Base-by-base conservation (phyloP, 2,113 vertebrate species). In the Sander lucioperca region DNA sequence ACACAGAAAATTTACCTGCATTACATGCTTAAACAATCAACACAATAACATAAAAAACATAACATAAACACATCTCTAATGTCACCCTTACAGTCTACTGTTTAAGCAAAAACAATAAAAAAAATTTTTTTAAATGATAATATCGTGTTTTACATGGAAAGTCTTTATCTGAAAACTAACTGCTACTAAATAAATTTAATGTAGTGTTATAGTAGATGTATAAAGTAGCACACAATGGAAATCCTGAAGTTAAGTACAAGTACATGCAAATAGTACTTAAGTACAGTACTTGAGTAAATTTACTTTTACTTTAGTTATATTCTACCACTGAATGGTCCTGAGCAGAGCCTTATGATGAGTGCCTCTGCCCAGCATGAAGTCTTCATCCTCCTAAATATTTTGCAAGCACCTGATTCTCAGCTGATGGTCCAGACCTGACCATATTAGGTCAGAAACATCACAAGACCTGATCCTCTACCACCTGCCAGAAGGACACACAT, bases 361-460 rank as follows among this genome's bases (percentile, higher is more conserved):
- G 56, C 56, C 61, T 81, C 9, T 8, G 48, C 89, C 62, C 88
- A 88, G 89, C 85, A 73, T 79, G 87, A 86, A 84, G 71, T 81
- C 80, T 77, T 90, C 86, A 84, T 86, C 79, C 80, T 85, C 65
- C 82, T 85, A 86, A 88, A 89, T 88, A 88, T 91, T 91, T 85
- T 72, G 67, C 73, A 27, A 91, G 80, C 91, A 83, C 86, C 91
- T 92, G 93, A 93, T 93, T 77, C 79, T 91, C 90, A 92, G 87
- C 89, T 92, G 91, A 90, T 69, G 71, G 77, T 82, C 69, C 78
- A 77, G 81, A 84, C 77, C 62, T 33, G 77, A 64, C 74, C 83
- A 73, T 85, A 86, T 91, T 87, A 82, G 91, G 82, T 86, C 83
- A 85, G 81, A 57, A 86, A 84, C 82, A 87, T 89, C 89, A 90